Evolutionary conservation across 2,888 invertebrate species (phyloP).

Genomic region (Melinaea marsaeus): DNA sequence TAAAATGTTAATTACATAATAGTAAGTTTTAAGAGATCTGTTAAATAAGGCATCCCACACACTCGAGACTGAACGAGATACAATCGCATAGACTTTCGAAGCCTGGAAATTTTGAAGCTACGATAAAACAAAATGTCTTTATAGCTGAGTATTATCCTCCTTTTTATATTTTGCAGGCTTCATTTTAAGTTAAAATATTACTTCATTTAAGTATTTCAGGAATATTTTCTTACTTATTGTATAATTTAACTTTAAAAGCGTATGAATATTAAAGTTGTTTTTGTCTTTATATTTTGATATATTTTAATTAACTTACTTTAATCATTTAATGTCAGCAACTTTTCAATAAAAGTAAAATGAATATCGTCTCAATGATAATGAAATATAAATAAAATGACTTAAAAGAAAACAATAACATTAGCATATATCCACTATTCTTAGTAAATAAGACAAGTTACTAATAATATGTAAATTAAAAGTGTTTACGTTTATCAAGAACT

Average conservation of each 20-base stretch:
- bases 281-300: no score
- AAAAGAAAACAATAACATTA: no score
- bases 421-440: no score
- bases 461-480: no score
- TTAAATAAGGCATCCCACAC: slow-evolving; percentile 36
- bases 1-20: slow-evolving; percentile 8
- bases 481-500: no score
- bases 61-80: slow-evolving; percentile 47
- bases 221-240: slow-evolving; percentile 10
- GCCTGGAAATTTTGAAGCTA: slow-evolving; percentile 51
- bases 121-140: slow-evolving; percentile 63
- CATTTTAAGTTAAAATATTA: slow-evolving; percentile 21
- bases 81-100: slow-evolving; percentile 49
- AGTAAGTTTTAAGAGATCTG: slow-evolving; percentile 42
- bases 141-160: slow-evolving; percentile 42
- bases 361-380: no score
- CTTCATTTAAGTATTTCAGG: slow-evolving; percentile 12
- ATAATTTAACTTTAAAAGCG: background rate
- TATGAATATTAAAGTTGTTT: background rate
- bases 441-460: no score
- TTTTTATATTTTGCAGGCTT: slow-evolving; percentile 31
- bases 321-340: no score
- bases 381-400: no score
- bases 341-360: no score
- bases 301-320: no score